phyloP scores from a whole-genome alignment of 2,888 invertebrate species.

The Nephrotoma flavescens region DNA sequence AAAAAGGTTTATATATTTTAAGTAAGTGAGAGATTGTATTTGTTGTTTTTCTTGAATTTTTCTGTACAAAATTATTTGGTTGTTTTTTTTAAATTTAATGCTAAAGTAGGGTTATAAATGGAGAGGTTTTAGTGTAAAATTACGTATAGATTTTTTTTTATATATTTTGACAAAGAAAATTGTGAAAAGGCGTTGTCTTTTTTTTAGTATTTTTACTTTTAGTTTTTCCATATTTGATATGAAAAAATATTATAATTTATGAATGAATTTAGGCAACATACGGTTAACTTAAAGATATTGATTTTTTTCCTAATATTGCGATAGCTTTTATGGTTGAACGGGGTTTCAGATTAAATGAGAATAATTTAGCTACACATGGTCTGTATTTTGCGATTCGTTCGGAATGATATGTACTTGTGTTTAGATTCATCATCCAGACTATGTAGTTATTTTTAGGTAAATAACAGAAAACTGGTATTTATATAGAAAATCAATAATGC shows the following conservation, averaged over 20 bases:
- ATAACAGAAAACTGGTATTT: neutral
- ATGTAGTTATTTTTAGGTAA: neutral
- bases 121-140: slow-evolving; percentile 1
- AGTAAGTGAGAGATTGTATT: neutral
- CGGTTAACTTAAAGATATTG: neutral
- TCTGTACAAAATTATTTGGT: neutral
- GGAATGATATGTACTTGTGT: neutral
- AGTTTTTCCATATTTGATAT: neutral
- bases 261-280: neutral
- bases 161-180: neutral
- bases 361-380: neutral
- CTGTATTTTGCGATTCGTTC: neutral
- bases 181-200: slow-evolving; percentile 3
- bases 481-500: slow-evolving; percentile 5
- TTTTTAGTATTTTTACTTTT: neutral
- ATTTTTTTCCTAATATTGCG: neutral
- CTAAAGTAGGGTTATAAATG: slow-evolving; percentile 1
- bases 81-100: neutral
- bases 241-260: neutral
- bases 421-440: neutral
- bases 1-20: neutral
- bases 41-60: slow-evolving; percentile 2
- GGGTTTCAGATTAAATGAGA: neutral
- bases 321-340: neutral
- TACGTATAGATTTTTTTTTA: slow-evolving; percentile 2